A percentile compares a stretch with the other conserved stretches of the same genome.
Evolutionary conservation across 1,140 invertebrate species (phyloP).

Genomic region (Meloidogyne hapla): DNA sequence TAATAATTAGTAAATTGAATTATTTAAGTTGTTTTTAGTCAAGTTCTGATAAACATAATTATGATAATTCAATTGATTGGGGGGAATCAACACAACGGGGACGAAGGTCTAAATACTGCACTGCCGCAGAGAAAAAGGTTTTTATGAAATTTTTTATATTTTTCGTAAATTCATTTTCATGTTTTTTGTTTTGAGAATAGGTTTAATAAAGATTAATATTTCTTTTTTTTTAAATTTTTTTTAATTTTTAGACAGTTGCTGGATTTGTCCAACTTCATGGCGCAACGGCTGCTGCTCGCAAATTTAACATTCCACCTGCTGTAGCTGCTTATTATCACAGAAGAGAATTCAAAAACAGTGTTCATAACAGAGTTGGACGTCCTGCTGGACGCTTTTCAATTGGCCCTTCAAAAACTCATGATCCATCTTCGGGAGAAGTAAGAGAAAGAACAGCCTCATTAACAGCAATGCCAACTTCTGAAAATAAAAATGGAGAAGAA

Average conservation of each 20-base stretch:
- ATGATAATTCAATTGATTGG: background rate
- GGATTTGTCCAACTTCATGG: conserved; percentile 48
- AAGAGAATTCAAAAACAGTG: conserved; percentile 41
- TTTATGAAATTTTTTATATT: too few relatives aligned
- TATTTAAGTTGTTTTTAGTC: background rate
- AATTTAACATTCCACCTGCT: conserved; percentile 52
- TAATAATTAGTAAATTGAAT: background rate
- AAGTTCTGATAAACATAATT: background rate
- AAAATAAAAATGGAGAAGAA: background rate
- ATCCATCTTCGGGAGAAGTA: conserved; percentile 3
- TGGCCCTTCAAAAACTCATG: background rate
- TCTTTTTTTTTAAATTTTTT: too few relatives aligned
- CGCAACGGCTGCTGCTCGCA: conserved; percentile 50
- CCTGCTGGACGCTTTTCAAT: background rate
- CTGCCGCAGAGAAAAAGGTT: conserved; percentile 44
- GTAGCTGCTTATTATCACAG: conserved; percentile 54
- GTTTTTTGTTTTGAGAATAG: background rate
- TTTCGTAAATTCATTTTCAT: background rate
- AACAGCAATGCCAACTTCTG: background rate
- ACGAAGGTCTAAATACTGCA: conserved; percentile 52
- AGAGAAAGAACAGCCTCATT: conserved; percentile 8
- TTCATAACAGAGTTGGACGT: background rate
- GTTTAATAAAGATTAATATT: too few relatives aligned
- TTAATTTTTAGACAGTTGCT: conserved; percentile 30
- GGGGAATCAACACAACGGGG: conserved; percentile 30